phyloP scores from a whole-genome alignment of 1,140 invertebrate species.

The Drosophila grimshawi region DNA sequence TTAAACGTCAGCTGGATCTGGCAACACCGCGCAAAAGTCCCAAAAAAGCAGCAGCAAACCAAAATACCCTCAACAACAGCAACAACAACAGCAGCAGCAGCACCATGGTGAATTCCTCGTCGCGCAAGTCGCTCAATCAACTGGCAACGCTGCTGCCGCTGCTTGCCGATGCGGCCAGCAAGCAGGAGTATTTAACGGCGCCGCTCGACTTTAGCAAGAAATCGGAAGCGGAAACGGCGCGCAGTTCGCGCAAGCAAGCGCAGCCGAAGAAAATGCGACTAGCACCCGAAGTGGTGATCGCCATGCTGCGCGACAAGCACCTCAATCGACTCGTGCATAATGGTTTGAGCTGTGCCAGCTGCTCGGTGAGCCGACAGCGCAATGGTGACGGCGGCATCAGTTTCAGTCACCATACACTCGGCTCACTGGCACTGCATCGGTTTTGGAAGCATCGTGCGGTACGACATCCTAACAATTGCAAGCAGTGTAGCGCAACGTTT shows the following conservation, averaged over 20 bases:
- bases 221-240: constrained; percentile 50
- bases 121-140: constrained; percentile 75
- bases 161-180: constrained; percentile 77
- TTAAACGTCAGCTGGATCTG: constrained; percentile 75
- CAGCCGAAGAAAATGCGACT: constrained; percentile 84
- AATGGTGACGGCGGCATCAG: constrained; percentile 52
- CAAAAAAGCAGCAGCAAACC: constrained; percentile 50
- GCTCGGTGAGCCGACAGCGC: constrained; percentile 46
- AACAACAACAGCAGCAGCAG: constrained; percentile 13
- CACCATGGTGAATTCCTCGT: constrained; percentile 20
- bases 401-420: constrained; percentile 85
- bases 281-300: constrained; percentile 67
- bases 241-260: constrained; percentile 81
- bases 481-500: constrained; percentile 56
- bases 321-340: constrained; percentile 76
- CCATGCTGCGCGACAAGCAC: constrained; percentile 77
- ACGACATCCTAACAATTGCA: constrained; percentile 23
- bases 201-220: constrained; percentile 80
- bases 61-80: background rate
- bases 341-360: constrained; percentile 62
- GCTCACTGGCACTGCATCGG: constrained; percentile 84
- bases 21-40: constrained; percentile 65
- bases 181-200: constrained; percentile 75
- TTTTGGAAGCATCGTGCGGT: constrained; percentile 84
- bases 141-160: constrained; percentile 74